Conservation (phyloP, 2,797 vertebrate genomes). For the Etheostoma perlongum region DNA sequence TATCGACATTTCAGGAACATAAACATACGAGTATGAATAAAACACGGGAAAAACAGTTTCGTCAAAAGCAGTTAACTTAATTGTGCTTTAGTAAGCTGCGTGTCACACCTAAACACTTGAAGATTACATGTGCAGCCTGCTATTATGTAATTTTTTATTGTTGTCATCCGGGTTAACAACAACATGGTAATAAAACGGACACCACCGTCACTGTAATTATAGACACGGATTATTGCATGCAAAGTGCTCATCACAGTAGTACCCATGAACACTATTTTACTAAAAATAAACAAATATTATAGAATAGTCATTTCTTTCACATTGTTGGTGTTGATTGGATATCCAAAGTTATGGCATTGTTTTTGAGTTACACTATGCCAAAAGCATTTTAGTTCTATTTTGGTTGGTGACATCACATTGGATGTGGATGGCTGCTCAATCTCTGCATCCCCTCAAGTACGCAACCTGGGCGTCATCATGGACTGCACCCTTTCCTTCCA, state of each 20-base stretch:
- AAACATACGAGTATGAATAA: neutral
- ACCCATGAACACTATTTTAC: neutral
- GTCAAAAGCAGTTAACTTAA: too few species aligned
- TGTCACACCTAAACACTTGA: neutral
- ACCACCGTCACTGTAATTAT: neutral
- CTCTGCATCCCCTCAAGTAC: too few species aligned
- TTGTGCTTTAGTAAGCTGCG: fast-evolving
- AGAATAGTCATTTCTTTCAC: too few species aligned
- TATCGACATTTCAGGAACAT: neutral
- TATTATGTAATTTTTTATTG: neutral
- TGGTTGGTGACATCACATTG: too few species aligned
- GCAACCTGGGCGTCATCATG: too few species aligned
- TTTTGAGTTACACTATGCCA: neutral
- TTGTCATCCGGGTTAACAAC: conserved; percentile 5
- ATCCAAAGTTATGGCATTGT: too few species aligned
- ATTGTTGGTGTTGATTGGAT: too few species aligned
- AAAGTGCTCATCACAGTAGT: neutral
- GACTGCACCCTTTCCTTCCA: too few species aligned
- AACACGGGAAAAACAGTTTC: neutral
- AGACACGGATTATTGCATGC: neutral
- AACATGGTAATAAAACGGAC: neutral
- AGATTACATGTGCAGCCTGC: neutral
- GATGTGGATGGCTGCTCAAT: too few species aligned
- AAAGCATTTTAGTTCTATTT: neutral
- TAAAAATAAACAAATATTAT: too few species aligned